Conservation (phyloP, 2,888 invertebrate genomes). For the Serrognathus titanus region DNA sequence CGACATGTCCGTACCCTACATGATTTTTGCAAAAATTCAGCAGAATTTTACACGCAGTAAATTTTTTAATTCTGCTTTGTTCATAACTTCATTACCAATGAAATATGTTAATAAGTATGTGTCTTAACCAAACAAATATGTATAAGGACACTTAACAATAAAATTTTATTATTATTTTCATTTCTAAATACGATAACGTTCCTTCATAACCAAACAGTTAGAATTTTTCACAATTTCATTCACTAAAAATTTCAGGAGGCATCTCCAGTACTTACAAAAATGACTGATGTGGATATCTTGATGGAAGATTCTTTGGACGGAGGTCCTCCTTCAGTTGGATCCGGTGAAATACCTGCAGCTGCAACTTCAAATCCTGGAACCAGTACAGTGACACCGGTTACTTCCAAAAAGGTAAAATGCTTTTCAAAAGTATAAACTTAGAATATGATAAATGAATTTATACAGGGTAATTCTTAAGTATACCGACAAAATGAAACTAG, state of each 20-base stretch:
- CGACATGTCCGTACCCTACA: no score
- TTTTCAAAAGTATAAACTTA: not conserved
- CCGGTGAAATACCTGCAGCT: slow-evolving; percentile 63
- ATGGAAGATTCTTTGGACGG: slow-evolving; percentile 80
- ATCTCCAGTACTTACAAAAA: slow-evolving; percentile 59
- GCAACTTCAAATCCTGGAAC: slow-evolving; percentile 46
- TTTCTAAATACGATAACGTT: no score
- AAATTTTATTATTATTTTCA: not conserved
- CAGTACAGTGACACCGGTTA: slow-evolving; percentile 50
- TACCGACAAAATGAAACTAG: no score
- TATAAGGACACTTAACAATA: slow-evolving; percentile 8
- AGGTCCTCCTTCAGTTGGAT: slow-evolving; percentile 78
- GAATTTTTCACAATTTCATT: no score
- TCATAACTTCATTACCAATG: no score
- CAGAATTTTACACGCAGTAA: no score
- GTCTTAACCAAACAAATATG: slow-evolving; percentile 6
- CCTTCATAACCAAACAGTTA: not conserved
- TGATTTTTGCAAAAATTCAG: no score
- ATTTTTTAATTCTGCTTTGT: no score
- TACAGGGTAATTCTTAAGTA: not conserved
- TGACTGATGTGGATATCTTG: slow-evolving; percentile 62
- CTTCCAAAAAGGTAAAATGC: slow-evolving; percentile 42
- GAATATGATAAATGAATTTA: not conserved
- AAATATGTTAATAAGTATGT: not conserved
- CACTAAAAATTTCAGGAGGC: slow-evolving; percentile 46